Base-by-base conservation (phyloP, 2,797 vertebrate genomes). In the Hipposideros larvatus region DNA sequence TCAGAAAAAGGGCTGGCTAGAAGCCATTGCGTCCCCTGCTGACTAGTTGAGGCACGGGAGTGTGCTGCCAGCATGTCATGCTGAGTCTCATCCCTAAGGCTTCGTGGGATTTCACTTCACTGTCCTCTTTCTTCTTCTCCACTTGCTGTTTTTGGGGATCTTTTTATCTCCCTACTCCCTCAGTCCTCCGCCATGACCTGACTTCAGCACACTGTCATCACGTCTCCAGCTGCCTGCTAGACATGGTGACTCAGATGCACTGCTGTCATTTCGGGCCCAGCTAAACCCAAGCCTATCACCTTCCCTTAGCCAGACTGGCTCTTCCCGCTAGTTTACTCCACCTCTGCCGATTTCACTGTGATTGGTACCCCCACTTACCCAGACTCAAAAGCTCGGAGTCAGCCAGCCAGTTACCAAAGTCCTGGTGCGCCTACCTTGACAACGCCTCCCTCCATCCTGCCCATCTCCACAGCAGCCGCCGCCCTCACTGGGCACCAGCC, bases 251-350 rank as follows among this genome's bases (percentile, higher is more conserved):
- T 24, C 68, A 78, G 37, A 63, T 87, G 22, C 74, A 75, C 57
- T 90, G 28, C 15, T 91, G 28, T 90, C 73, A 77, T 93, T 61
- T 91, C 75, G 90, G 63, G 66, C 65, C 65, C 92, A 92, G 26
- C 14, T 51, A 63, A 88, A 77, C 37, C 55, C 37, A 92, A 95
- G 41, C 19, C 28, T 26, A 77, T 70, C 74, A 70, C 53, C 70
- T 84, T 87, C 48, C 18, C 18, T 22, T 68, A 61, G 11, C 68
- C 86, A 93, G 26, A 53, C 53, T 93, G 43, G 51, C 31, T 93
- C 43, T 91, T 78, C n/a, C 46, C 28, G 57, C 43, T 63, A 34
- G 87, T 82, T 85, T 78, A 73, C 41, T 57, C 68, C 63, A 55
- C 28, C 74, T 83, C 71, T 80, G 6, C 63, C 55, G 37, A 18